Evolutionary conservation across 1,140 invertebrate species (phyloP).

Genomic region (roundworm (Caenorhabditis elegans)): DNA sequence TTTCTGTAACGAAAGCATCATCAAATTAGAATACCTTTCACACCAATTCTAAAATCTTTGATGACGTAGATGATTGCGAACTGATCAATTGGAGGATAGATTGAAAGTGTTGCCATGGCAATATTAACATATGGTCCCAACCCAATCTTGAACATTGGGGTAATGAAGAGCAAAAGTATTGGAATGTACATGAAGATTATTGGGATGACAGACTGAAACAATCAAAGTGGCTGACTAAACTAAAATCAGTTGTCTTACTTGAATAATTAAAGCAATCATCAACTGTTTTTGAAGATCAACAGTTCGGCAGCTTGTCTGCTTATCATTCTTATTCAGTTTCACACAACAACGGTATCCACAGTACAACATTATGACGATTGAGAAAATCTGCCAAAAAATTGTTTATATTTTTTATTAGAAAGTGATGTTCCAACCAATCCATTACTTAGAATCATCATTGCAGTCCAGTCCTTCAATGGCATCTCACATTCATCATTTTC

Average conservation of each 20-base stretch:
- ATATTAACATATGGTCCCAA: background rate
- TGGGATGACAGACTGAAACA: background rate
- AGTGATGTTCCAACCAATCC: background rate
- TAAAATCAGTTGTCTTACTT: background rate
- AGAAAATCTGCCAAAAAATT: background rate
- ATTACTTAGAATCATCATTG: background rate
- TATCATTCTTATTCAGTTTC: background rate
- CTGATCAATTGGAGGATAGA: background rate
- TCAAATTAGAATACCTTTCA: background rate
- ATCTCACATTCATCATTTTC: background rate
- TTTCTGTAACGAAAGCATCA: too few relatives aligned
- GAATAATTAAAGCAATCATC: background rate
- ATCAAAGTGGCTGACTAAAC: too few relatives aligned
- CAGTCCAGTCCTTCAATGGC: background rate
- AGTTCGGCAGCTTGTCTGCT: background rate
- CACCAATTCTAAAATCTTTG: background rate
- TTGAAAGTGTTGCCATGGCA: background rate
- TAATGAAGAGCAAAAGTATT: background rate
- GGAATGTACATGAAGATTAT: background rate
- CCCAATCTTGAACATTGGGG: background rate
- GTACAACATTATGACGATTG: background rate
- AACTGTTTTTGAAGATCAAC: background rate
- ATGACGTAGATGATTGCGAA: background rate
- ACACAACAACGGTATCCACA: background rate
- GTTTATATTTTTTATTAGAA: too few relatives aligned